Evolutionary conservation across 1,140 invertebrate genomes (phyloP).

Genomic region (Stratiolaelaps scimitus): DNA sequence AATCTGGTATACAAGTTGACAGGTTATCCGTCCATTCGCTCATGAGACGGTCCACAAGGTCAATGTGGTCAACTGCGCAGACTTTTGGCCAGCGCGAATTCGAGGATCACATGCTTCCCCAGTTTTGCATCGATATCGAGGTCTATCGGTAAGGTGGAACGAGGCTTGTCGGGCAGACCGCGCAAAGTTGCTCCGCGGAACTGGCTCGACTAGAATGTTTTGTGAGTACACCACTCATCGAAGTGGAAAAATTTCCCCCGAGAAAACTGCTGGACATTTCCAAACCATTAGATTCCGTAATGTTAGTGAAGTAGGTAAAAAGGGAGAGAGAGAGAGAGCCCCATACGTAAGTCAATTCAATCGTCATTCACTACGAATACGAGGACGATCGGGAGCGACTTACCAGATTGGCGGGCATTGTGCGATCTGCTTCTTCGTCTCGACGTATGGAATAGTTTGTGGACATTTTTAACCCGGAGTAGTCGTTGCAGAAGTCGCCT

Average conservation of each 20-base stretch:
- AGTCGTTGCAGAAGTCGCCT: not conserved
- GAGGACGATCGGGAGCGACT: not conserved
- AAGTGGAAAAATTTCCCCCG: not conserved
- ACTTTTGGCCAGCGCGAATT: too few relatives aligned
- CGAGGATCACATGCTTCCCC: too few relatives aligned
- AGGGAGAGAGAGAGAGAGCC: not conserved
- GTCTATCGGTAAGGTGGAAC: too few relatives aligned
- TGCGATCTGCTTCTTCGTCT: conserved; percentile 5
- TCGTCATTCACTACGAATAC: not conserved
- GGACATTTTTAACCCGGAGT: conserved; percentile 2
- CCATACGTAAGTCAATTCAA: not conserved
- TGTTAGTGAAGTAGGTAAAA: not conserved
- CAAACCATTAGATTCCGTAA: not conserved
- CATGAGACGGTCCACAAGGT: too few relatives aligned
- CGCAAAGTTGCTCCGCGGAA: too few relatives aligned
- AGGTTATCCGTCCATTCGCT: too few relatives aligned
- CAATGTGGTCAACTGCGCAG: too few relatives aligned
- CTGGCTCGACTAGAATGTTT: too few relatives aligned
- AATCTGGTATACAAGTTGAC: too few relatives aligned
- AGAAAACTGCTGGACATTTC: not conserved
- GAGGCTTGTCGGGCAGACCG: too few relatives aligned
- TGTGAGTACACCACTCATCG: not conserved
- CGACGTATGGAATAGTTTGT: not conserved
- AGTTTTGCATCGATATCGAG: too few relatives aligned
- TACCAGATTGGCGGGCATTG: not conserved